Percentiles rank a stretch among this genome's conserved stretches.
Evolutionary conservation across 1,140 invertebrate genomes (phyloP).

Genomic region (Triops cancriformis): DNA sequence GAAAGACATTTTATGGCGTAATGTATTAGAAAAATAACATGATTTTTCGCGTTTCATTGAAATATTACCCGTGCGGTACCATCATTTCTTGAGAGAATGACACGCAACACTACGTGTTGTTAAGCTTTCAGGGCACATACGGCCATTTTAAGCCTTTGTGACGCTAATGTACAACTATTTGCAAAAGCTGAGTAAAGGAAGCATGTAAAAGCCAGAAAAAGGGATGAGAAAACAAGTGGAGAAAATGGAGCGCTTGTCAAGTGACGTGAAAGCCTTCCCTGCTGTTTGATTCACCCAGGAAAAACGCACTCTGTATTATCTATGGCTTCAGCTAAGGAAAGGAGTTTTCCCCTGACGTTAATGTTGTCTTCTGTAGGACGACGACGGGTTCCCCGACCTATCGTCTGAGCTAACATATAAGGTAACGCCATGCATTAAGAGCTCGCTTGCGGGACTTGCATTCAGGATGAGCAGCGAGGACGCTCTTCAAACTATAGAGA

Average conservation of each 20-base stretch:
- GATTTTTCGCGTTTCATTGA: too few species aligned
- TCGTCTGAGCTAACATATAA: background rate
- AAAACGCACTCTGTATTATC: background rate
- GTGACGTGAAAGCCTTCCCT: background rate
- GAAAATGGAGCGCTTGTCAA: background rate
- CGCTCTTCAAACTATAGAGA: background rate
- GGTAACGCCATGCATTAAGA: background rate
- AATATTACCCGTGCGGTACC: too few species aligned
- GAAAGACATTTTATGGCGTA: too few species aligned
- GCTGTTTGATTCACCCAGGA: background rate
- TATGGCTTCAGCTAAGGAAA: background rate
- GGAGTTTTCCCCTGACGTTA: background rate
- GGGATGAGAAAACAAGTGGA: background rate
- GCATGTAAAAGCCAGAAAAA: background rate
- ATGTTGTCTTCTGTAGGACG: background rate
- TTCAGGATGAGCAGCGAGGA: background rate
- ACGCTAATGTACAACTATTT: too few species aligned
- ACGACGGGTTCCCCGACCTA: background rate
- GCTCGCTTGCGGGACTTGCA: background rate
- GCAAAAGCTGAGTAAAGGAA: too few species aligned
- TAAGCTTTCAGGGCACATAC: too few species aligned
- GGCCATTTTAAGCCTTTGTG: too few species aligned
- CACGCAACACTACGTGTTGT: too few species aligned
- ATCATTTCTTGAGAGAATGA: too few species aligned
- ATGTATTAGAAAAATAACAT: too few species aligned